phyloP scores from a whole-genome alignment of 2,888 invertebrate species.

The Galerucella pusilla region DNA sequence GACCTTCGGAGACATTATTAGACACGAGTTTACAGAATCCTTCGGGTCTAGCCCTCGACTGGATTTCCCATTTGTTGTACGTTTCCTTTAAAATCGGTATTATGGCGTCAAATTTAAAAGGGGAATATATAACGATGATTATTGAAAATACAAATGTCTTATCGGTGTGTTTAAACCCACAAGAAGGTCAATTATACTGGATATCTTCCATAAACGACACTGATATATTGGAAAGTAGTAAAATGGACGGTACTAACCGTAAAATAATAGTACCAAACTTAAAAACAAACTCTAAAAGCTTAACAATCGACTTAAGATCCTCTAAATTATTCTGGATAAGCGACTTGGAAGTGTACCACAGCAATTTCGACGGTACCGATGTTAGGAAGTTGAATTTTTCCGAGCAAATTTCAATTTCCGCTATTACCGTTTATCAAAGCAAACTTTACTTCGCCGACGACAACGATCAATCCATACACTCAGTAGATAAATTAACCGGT shows the following conservation, averaged over 20 bases:
- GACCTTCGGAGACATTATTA: conserved; percentile 77
- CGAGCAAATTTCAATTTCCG: conserved; percentile 68
- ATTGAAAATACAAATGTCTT: conserved; percentile 67
- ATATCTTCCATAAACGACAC: conserved; percentile 56
- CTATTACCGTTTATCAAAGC: conserved; percentile 75
- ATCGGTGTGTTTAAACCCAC: conserved; percentile 79
- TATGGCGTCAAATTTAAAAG: conserved; percentile 76
- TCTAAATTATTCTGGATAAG: conserved; percentile 78
- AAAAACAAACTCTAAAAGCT: conserved; percentile 57
- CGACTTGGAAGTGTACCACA: conserved; percentile 69
- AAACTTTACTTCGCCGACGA: conserved; percentile 78
- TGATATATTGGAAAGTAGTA: conserved; percentile 69
- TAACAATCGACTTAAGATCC: conserved; percentile 56
- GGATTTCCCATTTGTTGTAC: conserved; percentile 81
- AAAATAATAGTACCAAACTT: conserved; percentile 55
- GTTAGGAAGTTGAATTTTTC: conserved; percentile 57
- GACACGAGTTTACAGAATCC: conserved; percentile 76
- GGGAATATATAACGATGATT: conserved; percentile 72
- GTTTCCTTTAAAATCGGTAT: conserved; percentile 75
- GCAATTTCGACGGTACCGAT: conserved; percentile 54
- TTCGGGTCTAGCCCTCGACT: conserved; percentile 84
- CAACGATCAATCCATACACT: conserved; percentile 72
- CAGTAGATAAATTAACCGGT: conserved; percentile 72
- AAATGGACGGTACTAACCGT: conserved; percentile 74
- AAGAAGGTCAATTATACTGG: conserved; percentile 70